phyloP scores from a whole-genome alignment of 2,797 vertebrate genomes.

The Pantherophis vulpinus region DNA sequence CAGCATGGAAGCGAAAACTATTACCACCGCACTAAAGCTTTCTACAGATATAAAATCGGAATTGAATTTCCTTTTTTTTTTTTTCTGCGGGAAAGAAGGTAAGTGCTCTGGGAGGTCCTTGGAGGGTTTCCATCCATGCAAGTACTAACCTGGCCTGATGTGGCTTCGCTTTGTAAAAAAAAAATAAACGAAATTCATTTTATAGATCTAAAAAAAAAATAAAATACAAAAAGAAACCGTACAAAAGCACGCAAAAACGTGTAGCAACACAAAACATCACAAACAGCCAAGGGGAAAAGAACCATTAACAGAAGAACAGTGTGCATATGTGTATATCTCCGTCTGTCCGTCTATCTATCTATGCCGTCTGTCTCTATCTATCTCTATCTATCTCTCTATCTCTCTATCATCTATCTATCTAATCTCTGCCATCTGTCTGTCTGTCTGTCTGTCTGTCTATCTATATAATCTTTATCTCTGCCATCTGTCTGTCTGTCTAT shows the following conservation, averaged over 20 bases:
- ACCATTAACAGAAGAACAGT: neutral
- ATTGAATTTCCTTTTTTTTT: neutral
- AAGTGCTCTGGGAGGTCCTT: neutral
- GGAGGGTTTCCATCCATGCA: neutral
- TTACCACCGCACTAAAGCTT: neutral
- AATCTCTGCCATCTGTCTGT: no score
- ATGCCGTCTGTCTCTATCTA: no score
- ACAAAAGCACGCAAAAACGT: neutral
- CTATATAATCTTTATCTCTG: no score
- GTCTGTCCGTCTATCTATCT: no score
- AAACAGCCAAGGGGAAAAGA: neutral
- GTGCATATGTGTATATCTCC: neutral
- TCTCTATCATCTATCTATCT: no score
- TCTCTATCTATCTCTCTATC: no score
- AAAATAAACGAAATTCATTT: neutral
- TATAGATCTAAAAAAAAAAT: no score
- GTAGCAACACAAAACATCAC: neutral
- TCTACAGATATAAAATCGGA: neutral
- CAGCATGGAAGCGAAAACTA: neutral
- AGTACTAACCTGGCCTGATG: neutral
- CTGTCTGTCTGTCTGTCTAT: no score
- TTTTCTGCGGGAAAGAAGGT: neutral
- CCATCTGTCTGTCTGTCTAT: no score
- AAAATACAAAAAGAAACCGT: neutral
- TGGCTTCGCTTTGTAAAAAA: neutral